Conservation (phyloP, 2,113 vertebrate genomes). For the Gymnocephalus cernua region DNA sequence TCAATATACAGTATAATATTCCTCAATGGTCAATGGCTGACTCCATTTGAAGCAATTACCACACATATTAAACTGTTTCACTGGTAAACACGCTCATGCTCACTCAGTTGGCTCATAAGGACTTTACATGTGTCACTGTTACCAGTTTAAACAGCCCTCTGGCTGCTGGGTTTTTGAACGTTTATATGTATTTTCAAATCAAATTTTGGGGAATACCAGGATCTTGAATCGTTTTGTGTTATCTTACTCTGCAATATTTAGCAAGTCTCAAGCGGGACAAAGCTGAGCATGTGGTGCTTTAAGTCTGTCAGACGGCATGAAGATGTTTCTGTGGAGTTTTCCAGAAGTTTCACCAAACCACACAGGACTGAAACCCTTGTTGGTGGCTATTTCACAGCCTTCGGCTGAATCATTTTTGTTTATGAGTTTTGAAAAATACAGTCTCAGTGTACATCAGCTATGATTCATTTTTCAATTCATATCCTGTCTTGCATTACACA, state of each 20-base stretch:
- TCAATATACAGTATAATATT: too few species aligned
- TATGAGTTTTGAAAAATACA: constrained; percentile 5
- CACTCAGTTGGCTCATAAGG: constrained; percentile 22
- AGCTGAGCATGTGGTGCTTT: constrained; percentile 12
- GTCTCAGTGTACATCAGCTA: constrained; percentile 1
- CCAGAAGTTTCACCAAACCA: constrained; percentile 33
- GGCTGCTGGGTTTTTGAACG: background rate
- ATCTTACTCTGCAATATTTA: constrained; percentile 7
- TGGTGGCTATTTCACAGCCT: background rate
- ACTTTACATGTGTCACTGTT: constrained; percentile 36
- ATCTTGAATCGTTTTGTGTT: background rate
- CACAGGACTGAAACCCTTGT: constrained; percentile 10
- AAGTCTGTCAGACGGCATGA: constrained; percentile 6
- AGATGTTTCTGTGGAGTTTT: constrained; percentile 29
- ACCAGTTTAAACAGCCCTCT: background rate
- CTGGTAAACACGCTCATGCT: constrained; percentile 22
- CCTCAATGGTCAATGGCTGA: constrained; percentile 18
- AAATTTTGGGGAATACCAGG: background rate
- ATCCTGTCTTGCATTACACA: constrained; percentile 7
- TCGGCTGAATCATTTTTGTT: constrained; percentile 22
- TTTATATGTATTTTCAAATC: constrained; percentile 19
- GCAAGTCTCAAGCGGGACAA: background rate
- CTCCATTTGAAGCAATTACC: constrained; percentile 47
- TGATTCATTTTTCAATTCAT: constrained; percentile 29
- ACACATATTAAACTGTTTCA: constrained; percentile 39